Evolutionary conservation across 2,113 vertebrate species (phyloP).

Genomic region (Parus major): DNA sequence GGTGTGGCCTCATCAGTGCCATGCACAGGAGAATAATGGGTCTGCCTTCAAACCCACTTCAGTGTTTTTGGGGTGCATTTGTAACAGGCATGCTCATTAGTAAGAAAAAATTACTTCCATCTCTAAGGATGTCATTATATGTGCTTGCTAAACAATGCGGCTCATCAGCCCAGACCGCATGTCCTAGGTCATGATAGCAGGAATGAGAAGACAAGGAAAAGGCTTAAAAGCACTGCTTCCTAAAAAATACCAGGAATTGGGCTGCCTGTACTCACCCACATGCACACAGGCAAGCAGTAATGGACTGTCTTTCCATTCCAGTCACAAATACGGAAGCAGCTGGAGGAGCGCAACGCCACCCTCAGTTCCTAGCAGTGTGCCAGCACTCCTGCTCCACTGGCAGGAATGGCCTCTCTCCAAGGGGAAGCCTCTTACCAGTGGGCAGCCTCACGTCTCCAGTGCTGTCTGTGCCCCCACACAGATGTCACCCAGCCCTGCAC

Average conservation of each 20-base stretch:
- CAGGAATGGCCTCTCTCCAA: background rate
- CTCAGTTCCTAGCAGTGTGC: conserved; percentile 13
- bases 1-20: background rate
- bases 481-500: background rate
- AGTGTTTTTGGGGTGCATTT: background rate
- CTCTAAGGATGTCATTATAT: background rate
- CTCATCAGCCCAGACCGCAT: fast-evolving
- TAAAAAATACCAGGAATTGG: background rate
- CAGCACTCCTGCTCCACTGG: fast-evolving
- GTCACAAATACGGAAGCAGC: conserved; percentile 73
- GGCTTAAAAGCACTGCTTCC: background rate
- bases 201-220: background rate
- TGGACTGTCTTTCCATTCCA: conserved; percentile 14
- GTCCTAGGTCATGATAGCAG: background rate
- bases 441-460: background rate
- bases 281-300: background rate
- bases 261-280: background rate
- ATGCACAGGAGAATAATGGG: background rate
- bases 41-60: background rate
- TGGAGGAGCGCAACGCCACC: background rate
- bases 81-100: background rate
- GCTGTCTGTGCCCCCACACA: fast-evolving
- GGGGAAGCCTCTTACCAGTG: background rate
- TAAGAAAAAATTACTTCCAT: background rate
- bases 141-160: background rate